Base-by-base conservation (phyloP, 2,888 invertebrate species). In the Coenonympha glycerion region DNA sequence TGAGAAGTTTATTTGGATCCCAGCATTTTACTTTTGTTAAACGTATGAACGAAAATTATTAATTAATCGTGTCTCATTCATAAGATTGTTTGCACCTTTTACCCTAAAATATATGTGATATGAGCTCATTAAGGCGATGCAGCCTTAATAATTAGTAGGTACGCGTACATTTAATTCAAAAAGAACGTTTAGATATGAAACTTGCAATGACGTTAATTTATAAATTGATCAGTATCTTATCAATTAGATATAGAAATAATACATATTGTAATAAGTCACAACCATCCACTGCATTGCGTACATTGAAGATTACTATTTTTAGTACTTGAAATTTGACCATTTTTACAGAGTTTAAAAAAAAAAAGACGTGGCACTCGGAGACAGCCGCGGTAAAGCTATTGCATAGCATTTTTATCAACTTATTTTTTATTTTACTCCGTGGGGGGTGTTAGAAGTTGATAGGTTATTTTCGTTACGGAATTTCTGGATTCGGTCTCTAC, bases 1-100 rank as follows among this genome's bases (percentile, higher is more conserved):
- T 79, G 70, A 69, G 49, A 48, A 60, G 42, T 50, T 57, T 76
- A 13, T 79, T 81, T 47, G 79, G 79, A 55, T 79, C 78, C 0
- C 71, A 69, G 24, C 65, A 73, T 16, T 71, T 74, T 40, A 62
- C 69, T 26, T 63, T 64, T 15, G 34, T 56, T 15, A 77, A 74
- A 71, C 64, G 72, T 72, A 70, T 61, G 44, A n/a, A n/a, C n/a
- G n/a, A 34, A 15, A 21, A 26, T 18, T 9, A 19, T 6, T 18
- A 30, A 26, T 9, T 3, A 11, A 21, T 16, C 33, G 8, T 18
- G 24, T 9, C 9, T 9, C 9, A 9, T 26, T 9, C 2, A 24
- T 13, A 24, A 9, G 9, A 8, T 24, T 24, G 9, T 24, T 24
- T 24, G 3, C 5, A 28, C 28, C 9, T 28, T 4, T 28, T 2